Evolutionary conservation across 2,113 vertebrate species (phyloP).

Genomic region (Nerophis ophidion): DNA sequence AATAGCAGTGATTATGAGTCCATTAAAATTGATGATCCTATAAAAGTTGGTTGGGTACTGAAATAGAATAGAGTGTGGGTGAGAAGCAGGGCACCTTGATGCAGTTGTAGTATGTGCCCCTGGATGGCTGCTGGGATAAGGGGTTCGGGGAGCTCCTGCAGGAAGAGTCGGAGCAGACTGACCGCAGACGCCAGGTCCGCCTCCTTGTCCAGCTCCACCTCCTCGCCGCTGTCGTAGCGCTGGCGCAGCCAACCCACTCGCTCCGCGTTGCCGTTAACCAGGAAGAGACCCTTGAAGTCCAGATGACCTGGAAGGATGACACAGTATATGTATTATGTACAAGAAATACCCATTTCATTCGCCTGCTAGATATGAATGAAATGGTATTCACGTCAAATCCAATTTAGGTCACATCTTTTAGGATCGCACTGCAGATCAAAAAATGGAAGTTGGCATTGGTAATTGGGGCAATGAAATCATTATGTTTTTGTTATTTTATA

Average conservation of each 20-base stretch:
- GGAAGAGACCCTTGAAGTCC: conserved; percentile 94
- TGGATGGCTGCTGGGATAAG: conserved; percentile 87
- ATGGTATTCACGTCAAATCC: too few relatives aligned
- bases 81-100: conserved; percentile 76
- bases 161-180: conserved; percentile 94
- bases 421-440: too few relatives aligned
- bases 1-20: conserved; percentile 2
- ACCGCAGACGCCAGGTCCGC: conserved; percentile 94
- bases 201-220: conserved; percentile 94
- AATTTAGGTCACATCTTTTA: too few relatives aligned
- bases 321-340: too few relatives aligned
- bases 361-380: too few relatives aligned
- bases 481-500: too few relatives aligned
- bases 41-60: too few relatives aligned
- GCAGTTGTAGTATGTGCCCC: conserved; percentile 86
- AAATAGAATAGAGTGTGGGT: too few relatives aligned
- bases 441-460: too few relatives aligned
- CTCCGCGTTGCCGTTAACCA: conserved; percentile 96
- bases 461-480: too few relatives aligned
- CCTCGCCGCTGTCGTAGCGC: conserved; percentile 89
- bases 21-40: background rate
- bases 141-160: conserved; percentile 96
- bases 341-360: too few relatives aligned
- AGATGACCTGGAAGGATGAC: conserved; percentile 75
- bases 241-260: conserved; percentile 96